Base-by-base conservation (phyloP, 2,113 vertebrate genomes). In the Balaenoptera acutorostrata region DNA sequence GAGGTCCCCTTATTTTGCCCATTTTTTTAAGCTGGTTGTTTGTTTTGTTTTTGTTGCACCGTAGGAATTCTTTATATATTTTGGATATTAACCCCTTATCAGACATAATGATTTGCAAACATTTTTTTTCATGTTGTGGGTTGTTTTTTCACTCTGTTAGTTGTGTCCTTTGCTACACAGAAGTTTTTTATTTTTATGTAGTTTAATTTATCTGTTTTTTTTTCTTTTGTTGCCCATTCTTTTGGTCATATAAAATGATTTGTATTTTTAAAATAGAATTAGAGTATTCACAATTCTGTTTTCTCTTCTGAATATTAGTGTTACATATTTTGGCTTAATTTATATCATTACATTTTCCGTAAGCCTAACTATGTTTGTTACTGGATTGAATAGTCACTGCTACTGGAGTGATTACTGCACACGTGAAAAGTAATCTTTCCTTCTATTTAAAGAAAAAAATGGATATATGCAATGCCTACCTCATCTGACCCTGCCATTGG, bases 371-470 rank as follows among this genome's bases (percentile, higher is more conserved):
- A 57, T 78, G 6, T 6, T 72, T 72, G 1, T 52, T 80, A 82
- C 18, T 72, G 21, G 3, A 84, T 33, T 95, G 11, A 29, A 90
- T 88, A 64, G 63, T 11, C 20, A 63, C 23, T 41, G 23, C 61
- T 78, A n/a, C 77, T 84, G 27, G 3, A 78, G 31, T 71, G 55
- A 94, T 93, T 81, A 95, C 4, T 93, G 2, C 0, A 3, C 81
- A 89, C 1, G 20, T 83, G 44, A 66, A 46, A 74, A 96, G 81
- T 57, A 96, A 63, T 75, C 21, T 81, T 93, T 93, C 31, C 8
- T 89, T 95, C 13, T 82, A 61, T 86, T 92, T 57, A 95, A 94
- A 59, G 9, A 55, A 15, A 91, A 88, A 85, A 94, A 33, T 66
- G 63, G 1, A 29, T 88, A 66, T 59, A 75, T 59, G 15, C 2